These are phyloP conservation scores for Aphelinus certus DNA, from an alignment of 1,140 invertebrate genomes.

Conservation along the genomic window DNA sequence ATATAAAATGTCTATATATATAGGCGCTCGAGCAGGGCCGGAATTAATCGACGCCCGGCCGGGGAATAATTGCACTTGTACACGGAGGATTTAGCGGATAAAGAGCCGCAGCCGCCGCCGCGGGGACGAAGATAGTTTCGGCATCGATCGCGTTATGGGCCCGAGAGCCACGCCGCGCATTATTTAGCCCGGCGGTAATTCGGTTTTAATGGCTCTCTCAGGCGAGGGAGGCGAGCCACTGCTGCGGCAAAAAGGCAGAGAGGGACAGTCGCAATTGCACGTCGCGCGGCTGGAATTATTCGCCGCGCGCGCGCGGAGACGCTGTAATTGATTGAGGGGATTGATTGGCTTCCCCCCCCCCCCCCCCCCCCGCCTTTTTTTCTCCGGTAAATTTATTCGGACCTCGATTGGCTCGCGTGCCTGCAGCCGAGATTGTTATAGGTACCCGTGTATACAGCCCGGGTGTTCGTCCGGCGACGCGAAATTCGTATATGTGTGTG, in stretches of 20 bases:
- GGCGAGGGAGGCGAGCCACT: neutral
- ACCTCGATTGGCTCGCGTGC: no score
- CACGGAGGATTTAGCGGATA: constrained; percentile 24
- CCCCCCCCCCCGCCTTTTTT: neutral
- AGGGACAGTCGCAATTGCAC: no score
- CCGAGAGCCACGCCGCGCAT: neutral
- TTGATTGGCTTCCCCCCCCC: neutral
- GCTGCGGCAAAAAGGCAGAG: neutral
- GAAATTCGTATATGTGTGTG: no score
- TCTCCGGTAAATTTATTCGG: neutral
- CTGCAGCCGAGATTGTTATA: no score
- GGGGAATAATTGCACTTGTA: constrained; percentile 33
- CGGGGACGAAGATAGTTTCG: constrained; percentile 4
- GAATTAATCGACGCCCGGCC: constrained; percentile 30
- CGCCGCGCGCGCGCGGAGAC: neutral
- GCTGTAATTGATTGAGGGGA: neutral
- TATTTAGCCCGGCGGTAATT: constrained; percentile 18
- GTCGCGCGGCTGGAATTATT: neutral
- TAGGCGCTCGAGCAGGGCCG: constrained; percentile 15
- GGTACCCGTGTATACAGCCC: no score
- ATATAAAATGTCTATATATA: no score
- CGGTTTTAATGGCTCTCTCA: constrained; percentile 18
- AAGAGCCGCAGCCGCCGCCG: constrained; percentile 15
- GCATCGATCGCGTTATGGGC: constrained; percentile 7
- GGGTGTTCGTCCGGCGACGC: no score